These are phyloP conservation scores for Ceyx erithaca DNA, from an alignment of 2,797 vertebrate species.

Conservation along the genomic window DNA sequence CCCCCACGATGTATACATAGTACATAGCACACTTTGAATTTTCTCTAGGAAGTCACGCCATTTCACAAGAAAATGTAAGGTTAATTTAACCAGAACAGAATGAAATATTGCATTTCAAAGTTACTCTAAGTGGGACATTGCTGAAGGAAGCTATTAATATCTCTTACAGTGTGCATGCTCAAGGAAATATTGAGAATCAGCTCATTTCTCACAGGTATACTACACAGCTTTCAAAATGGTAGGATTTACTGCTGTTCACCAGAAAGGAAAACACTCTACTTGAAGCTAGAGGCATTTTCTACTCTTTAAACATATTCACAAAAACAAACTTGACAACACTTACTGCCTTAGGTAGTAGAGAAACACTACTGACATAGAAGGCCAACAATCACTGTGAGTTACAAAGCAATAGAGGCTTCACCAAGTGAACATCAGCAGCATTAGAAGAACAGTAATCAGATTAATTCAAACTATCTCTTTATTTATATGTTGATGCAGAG, in stretches of 20 bases:
- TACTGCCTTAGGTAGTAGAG: neutral
- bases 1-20: neutral
- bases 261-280: slow-evolving; percentile 17
- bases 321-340: neutral
- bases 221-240: neutral
- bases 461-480: neutral
- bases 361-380: neutral
- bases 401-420: neutral
- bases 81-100: slow-evolving; percentile 54
- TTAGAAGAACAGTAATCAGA: neutral
- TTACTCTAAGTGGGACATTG: slow-evolving; percentile 24
- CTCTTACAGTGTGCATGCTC: neutral
- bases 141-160: slow-evolving; percentile 37
- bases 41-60: slow-evolving; percentile 4
- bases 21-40: neutral
- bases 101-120: slow-evolving; percentile 32
- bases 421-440: neutral
- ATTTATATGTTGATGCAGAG: neutral
- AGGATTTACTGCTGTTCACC: neutral
- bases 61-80: slow-evolving; percentile 44
- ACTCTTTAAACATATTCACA: slow-evolving; percentile 11
- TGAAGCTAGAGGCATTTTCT: slow-evolving; percentile 5
- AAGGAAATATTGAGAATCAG: slow-evolving; percentile 16
- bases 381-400: neutral
- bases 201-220: slow-evolving; percentile 27